phyloP scores from a whole-genome alignment of 2,113 vertebrate species.

The Tricholaema leucomelas region DNA sequence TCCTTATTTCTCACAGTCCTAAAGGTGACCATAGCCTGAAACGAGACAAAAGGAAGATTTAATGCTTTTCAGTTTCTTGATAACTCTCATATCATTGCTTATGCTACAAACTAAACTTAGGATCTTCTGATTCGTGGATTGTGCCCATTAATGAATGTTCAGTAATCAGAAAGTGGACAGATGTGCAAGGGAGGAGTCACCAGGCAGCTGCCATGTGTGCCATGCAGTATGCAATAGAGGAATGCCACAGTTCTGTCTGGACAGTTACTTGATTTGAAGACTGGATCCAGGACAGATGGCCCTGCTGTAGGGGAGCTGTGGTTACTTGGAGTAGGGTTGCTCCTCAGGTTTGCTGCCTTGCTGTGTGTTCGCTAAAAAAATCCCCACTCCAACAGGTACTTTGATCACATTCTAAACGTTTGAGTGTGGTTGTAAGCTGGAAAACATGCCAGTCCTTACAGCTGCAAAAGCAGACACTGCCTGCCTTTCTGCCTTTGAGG shows the following conservation, averaged over 20 bases:
- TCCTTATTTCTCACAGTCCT: not conserved
- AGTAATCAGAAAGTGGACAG: not conserved
- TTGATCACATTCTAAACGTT: not conserved
- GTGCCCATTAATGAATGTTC: not conserved
- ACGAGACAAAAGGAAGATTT: not conserved
- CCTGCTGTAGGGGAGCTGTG: accelerated
- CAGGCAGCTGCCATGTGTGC: not conserved
- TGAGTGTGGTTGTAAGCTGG: not conserved
- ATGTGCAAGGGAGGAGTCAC: not conserved
- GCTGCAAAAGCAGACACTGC: not conserved
- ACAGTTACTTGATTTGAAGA: not conserved
- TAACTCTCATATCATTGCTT: not conserved
- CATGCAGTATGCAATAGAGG: not conserved
- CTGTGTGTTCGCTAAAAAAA: not conserved
- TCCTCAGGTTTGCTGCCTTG: not conserved
- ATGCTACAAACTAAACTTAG: not conserved
- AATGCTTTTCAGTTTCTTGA: not conserved
- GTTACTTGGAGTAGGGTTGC: not conserved
- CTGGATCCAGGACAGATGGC: too few relatives aligned
- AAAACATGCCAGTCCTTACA: not conserved
- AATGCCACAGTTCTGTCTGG: not conserved
- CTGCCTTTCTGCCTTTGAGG: not conserved
- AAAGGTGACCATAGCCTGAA: not conserved
- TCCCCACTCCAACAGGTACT: not conserved
- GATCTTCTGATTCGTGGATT: not conserved